Conservation (phyloP, 2,113 vertebrate species). For the Ivindomyrus marchei region DNA sequence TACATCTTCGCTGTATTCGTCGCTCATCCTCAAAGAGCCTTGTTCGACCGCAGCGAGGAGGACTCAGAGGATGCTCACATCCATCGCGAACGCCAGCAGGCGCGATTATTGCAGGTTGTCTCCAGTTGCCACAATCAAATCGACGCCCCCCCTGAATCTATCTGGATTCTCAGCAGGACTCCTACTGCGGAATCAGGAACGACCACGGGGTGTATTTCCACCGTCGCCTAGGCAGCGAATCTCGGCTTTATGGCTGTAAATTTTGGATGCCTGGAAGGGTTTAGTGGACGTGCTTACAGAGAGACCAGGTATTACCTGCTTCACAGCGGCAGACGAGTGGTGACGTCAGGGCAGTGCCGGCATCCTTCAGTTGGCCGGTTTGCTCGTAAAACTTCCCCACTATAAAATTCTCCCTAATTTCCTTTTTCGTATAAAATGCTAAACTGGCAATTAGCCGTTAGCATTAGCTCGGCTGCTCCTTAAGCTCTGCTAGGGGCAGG, state of each 20-base stretch:
- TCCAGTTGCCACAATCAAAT: not conserved
- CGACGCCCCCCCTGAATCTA: not conserved
- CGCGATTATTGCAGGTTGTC: not conserved
- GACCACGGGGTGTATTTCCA: not conserved
- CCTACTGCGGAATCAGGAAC: not conserved
- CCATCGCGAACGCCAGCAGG: not conserved
- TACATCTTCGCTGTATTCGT: not conserved
- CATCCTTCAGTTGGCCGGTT: not conserved
- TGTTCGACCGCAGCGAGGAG: not conserved
- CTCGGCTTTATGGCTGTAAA: too few species aligned
- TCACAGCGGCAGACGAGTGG: not conserved
- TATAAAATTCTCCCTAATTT: conserved; percentile 2
- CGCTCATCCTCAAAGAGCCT: not conserved
- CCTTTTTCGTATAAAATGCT: not conserved
- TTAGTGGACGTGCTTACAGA: not conserved
- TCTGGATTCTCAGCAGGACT: not conserved
- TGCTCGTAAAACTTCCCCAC: not conserved
- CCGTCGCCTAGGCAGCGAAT: not conserved
- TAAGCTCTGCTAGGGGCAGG: not conserved
- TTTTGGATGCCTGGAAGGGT: not conserved
- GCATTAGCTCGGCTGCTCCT: not conserved
- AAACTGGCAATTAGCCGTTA: not conserved
- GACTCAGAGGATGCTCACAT: not conserved
- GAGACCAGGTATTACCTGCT: not conserved
- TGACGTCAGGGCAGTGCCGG: not conserved